These are phyloP conservation scores for Poicephalus gulielmi DNA, from an alignment of 2,113 vertebrate genomes.

Conservation along the genomic window DNA sequence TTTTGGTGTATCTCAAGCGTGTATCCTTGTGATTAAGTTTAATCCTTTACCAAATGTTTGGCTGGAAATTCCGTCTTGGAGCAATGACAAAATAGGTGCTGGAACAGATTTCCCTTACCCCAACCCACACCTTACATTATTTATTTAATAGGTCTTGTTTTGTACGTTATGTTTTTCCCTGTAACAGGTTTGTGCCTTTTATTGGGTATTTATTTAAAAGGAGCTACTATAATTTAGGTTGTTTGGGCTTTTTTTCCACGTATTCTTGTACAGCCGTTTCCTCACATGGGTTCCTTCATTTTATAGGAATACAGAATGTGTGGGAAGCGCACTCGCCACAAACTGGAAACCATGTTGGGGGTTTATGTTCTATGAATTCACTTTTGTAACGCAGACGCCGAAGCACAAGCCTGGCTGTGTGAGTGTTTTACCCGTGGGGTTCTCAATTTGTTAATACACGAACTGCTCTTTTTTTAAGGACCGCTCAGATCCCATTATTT, in stretches of 20 bases:
- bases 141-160: constrained; percentile 54
- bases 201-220: constrained; percentile 66
- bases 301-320: constrained; percentile 27
- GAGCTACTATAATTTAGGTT: constrained; percentile 11
- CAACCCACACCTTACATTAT: not conserved
- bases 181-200: constrained; percentile 64
- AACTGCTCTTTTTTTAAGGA: constrained; percentile 36
- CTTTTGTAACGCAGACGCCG: constrained; percentile 23
- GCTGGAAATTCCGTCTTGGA: constrained; percentile 34
- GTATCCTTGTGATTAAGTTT: not conserved
- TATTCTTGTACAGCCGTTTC: constrained; percentile 49
- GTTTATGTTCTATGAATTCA: not conserved
- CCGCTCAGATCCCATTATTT: constrained; percentile 48
- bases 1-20: not conserved
- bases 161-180: constrained; percentile 29
- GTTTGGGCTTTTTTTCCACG: not conserved
- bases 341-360: not conserved
- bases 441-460: constrained; percentile 23
- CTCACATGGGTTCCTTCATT: constrained; percentile 17
- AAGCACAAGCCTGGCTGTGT: constrained; percentile 47
- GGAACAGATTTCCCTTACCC: constrained; percentile 35
- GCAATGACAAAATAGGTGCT: constrained; percentile 41
- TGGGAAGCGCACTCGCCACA: not conserved
- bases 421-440: constrained; percentile 35
- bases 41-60: constrained; percentile 10